Base-by-base conservation (phyloP, 2,113 vertebrate species). In the Ophiodon elongatus region DNA sequence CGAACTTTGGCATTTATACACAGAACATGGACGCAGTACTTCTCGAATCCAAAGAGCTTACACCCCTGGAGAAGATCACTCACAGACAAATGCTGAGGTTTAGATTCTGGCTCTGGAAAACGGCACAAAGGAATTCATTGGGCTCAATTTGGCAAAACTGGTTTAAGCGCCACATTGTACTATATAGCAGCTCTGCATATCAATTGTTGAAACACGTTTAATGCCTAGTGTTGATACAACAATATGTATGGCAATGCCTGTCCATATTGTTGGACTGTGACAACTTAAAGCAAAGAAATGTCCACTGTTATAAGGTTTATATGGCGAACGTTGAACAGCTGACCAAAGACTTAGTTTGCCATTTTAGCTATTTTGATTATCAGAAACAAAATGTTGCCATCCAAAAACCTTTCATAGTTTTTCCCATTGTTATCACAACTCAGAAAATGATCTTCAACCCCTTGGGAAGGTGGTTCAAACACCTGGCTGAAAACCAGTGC, bases 381-480 rank as follows among this genome's bases (percentile, higher is more conserved):
- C 25, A 47, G 8, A 60, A 19, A 39, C 21, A 15, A 39, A 39
- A 39, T 39, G 37, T 39, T 39, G 37, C 8, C 37, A 39, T 39
- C 8, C 37, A 39, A 4, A 29, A 31, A 63, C 41, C 19, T n/a
- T 47, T 2, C 6, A 69, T 52, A 25, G 8, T 59, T 47, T 5
- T 73, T 73, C 37, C 37, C 6, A 59, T 75, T 65, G 66, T 71
- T 27, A 74, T 43, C 65, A 27, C 60, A 69, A 67, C 43, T 19
- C 33, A n/a, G 56, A 66, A 82, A 64, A 37, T 56, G 7, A 74
- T 70, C 75, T 62, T 60, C 52, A 54, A 11, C 54, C 84, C 70
- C 29, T 10, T 74, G 43, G 41, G 59, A 76, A 6, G 7, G 1
- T 9, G 56, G n/a, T 64, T 19, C 37, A 71, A 69, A 82, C 56